Base-by-base conservation (phyloP, 1,140 invertebrate genomes). In the Drosophila tani region DNA sequence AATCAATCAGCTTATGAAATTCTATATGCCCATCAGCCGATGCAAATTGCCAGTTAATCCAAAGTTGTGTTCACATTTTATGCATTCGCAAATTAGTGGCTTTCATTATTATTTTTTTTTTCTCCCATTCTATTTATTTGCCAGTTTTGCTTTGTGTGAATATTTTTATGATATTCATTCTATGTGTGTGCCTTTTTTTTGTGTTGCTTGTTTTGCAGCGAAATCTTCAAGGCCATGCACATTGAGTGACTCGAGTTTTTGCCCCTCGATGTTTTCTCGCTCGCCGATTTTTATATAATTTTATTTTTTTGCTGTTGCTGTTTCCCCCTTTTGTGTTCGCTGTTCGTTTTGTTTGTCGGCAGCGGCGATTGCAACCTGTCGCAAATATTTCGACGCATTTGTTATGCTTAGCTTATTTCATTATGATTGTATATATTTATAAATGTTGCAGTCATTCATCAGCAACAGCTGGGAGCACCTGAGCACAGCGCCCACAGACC, bases 371-470 rank as follows among this genome's bases (percentile, higher is more conserved):
- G 85, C 85, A 90, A 90, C 85, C 85, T 90, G 85, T 85, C 85
- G 82, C 85, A 82, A 82, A 87, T 81, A 90, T 85, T 90, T 90
- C 81, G 85, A 82, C 85, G 85, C 85, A 90, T 90, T 90, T 90
- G 85, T 90, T 90, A 90, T 90, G 85, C 85, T 90, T 81, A 90
- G 79, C 75, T 90, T 90, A 82, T 90, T 90, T 85, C 81, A 76
- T 81, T 81, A 84, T 85, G 74, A 85, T 81, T 64, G 64, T 68
- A 38, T 78, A 53, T 75, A 88, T 88, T 90, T 90, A 85, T 85
- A 90, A 81, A 73, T 75, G 81, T 55, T 90, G 85, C 85, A 90
- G 86, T 90, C 85, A 90, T 90, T 81, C 86, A 85, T 90, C 79
- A 85, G 80, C 24, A 60, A 11, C 41, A 35, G 35, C 45, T 60